These are phyloP conservation scores for Cephus spinipes DNA, from an alignment of 2,888 invertebrate species.

Conservation along the genomic window DNA sequence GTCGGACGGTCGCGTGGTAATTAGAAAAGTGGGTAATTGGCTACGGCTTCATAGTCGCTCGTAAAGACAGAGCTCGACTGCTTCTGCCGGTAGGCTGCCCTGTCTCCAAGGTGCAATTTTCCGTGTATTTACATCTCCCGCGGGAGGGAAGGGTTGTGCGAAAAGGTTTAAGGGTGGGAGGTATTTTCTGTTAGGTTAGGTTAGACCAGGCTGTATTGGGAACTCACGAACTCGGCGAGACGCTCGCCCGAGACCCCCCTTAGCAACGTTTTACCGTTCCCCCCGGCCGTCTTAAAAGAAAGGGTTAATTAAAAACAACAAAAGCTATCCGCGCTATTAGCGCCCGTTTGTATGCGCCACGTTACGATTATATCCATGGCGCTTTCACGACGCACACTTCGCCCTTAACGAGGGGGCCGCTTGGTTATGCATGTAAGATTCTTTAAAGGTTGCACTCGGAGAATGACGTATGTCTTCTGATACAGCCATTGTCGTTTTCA, in stretches of 20 bases:
- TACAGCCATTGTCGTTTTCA: neutral
- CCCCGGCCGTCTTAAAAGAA: constrained; percentile 62
- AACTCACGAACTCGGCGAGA: neutral
- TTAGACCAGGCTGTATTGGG: neutral
- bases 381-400: constrained; percentile 31
- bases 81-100: constrained; percentile 14
- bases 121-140: constrained; percentile 64
- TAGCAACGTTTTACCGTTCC: constrained; percentile 51
- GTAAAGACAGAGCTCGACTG: constrained; percentile 40
- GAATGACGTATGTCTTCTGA: neutral
- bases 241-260: constrained; percentile 35
- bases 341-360: constrained; percentile 66
- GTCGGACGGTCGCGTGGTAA: constrained; percentile 54
- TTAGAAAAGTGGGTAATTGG: constrained; percentile 64
- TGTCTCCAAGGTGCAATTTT: constrained; percentile 64
- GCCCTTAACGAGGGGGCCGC: constrained; percentile 43
- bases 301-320: constrained; percentile 68
- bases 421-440: neutral
- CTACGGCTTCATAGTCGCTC: constrained; percentile 45
- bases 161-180: constrained; percentile 35
- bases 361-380: constrained; percentile 58
- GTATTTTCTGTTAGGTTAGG: neutral
- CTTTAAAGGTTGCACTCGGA: neutral
- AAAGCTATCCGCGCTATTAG: constrained; percentile 66
- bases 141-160: constrained; percentile 41